phyloP scores from a whole-genome alignment of 2,888 invertebrate species.

The Ypsolopha sequella region DNA sequence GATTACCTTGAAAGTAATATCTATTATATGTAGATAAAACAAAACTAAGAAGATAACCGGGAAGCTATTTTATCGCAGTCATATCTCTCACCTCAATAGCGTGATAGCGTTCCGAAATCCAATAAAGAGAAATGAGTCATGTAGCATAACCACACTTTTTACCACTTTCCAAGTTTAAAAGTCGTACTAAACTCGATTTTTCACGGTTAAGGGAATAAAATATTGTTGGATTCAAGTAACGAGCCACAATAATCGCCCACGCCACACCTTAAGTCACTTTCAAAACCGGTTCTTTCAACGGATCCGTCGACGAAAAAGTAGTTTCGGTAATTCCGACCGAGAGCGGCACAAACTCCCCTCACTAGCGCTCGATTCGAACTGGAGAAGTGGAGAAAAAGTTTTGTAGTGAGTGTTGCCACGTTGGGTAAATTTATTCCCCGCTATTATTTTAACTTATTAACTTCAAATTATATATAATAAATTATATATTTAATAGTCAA shows the following conservation, averaged over 20 bases:
- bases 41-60: not conserved
- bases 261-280: slow-evolving; percentile 61
- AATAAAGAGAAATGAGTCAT: not conserved
- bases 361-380: slow-evolving; percentile 30
- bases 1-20: not conserved
- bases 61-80: not conserved
- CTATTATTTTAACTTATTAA: not conserved
- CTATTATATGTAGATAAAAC: not conserved
- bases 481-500: too few species aligned
- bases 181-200: not conserved
- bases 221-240: not conserved
- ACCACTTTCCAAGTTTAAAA: not conserved
- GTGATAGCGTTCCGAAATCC: slow-evolving; percentile 2
- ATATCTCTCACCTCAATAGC: slow-evolving; percentile 1
- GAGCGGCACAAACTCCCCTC: slow-evolving; percentile 24
- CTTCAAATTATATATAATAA: too few species aligned
- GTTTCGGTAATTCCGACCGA: slow-evolving; percentile 19
- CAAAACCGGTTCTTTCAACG: slow-evolving; percentile 50
- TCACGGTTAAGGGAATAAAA: not conserved
- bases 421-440: not conserved
- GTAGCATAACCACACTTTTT: not conserved
- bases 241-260: slow-evolving; percentile 5
- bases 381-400: slow-evolving; percentile 36
- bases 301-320: slow-evolving; percentile 54
- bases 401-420: slow-evolving; percentile 2